Conservation (phyloP, 2,113 vertebrate genomes). For the Syrrhaptes paradoxus region DNA sequence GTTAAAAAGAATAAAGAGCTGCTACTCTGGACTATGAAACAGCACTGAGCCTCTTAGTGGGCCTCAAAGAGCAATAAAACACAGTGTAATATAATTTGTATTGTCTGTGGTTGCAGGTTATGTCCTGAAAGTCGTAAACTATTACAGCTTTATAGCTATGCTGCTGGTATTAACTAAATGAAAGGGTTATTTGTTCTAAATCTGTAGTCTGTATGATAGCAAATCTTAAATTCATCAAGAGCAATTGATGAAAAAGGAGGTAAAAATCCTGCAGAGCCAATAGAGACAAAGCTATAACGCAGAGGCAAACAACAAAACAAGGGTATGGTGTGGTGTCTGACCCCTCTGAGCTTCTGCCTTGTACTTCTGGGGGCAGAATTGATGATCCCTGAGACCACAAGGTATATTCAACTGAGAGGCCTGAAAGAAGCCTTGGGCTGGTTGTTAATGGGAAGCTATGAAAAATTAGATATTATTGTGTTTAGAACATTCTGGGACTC, state of each 20-base stretch:
- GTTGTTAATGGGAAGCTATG: not conserved
- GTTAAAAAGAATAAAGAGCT: slow-evolving; percentile 42
- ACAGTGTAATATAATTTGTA: slow-evolving; percentile 68
- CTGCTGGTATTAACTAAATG: slow-evolving; percentile 73
- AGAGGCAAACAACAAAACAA: not conserved
- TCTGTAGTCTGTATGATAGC: slow-evolving; percentile 25
- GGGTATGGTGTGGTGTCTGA: not conserved
- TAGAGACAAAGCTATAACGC: not conserved
- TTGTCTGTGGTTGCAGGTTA: slow-evolving; percentile 75
- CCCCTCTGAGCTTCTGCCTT: not conserved
- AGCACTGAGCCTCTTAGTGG: slow-evolving; percentile 3
- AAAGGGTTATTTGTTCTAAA: slow-evolving; percentile 73
- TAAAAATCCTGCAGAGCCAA: slow-evolving; percentile 36
- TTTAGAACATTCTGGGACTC: not conserved
- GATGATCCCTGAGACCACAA: not conserved
- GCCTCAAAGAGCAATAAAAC: slow-evolving; percentile 55
- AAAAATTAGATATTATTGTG: slow-evolving; percentile 12
- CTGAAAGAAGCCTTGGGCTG: slow-evolving; percentile 1
- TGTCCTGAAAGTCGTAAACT: slow-evolving; percentile 71
- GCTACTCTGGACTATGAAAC: not conserved
- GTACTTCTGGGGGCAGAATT: not conserved
- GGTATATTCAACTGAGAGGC: not conserved
- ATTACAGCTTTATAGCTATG: slow-evolving; percentile 66
- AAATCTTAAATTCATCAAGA: slow-evolving; percentile 60
- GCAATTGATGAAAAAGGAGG: slow-evolving; percentile 15